phyloP scores from a whole-genome alignment of 2,797 vertebrate species.

The Limnodromus scolopaceus region DNA sequence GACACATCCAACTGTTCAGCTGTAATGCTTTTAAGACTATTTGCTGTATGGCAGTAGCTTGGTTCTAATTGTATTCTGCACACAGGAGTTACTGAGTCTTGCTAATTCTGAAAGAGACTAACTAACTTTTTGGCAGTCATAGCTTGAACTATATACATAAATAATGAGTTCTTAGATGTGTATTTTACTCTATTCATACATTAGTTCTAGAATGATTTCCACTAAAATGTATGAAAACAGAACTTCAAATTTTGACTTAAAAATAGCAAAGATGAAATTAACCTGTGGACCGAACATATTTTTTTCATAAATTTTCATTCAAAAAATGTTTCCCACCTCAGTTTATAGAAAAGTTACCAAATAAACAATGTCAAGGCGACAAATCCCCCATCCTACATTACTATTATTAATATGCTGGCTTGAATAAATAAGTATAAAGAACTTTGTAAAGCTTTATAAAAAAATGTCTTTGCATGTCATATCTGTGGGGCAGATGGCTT shows the following conservation, averaged over 20 bases:
- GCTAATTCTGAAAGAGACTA: background rate
- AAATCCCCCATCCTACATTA: background rate
- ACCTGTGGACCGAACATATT: rapidly evolving
- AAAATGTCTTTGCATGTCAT: background rate
- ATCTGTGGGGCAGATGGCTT: background rate
- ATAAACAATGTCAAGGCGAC: background rate
- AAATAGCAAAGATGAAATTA: background rate
- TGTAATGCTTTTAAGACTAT: background rate
- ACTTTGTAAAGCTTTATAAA: background rate
- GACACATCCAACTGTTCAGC: background rate
- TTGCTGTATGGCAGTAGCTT: background rate
- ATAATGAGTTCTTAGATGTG: background rate
- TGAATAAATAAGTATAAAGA: background rate
- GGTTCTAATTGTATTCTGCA: background rate
- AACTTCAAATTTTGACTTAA: background rate
- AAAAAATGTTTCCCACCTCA: background rate
- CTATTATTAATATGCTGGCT: background rate
- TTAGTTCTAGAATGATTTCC: background rate
- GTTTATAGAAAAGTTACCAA: background rate
- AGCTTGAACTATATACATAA: background rate
- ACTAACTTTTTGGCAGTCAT: background rate
- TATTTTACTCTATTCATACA: background rate
- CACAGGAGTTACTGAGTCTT: background rate
- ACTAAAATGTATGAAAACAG: background rate
- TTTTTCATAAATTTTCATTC: background rate